Evolutionary conservation across 2,797 vertebrate species (phyloP).

Genomic region (Amblyraja radiata): DNA sequence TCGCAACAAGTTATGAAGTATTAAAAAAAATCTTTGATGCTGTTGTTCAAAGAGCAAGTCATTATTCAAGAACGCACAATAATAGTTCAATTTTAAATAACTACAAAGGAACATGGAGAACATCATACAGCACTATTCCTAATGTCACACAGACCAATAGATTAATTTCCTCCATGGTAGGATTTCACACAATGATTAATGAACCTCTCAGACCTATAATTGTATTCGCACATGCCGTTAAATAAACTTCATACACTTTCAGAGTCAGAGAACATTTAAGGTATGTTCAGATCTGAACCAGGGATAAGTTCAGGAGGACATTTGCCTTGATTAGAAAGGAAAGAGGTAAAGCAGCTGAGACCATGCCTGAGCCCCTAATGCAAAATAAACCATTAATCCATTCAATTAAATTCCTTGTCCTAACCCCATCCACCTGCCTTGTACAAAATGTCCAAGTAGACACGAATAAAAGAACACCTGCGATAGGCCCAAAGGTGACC

Average conservation of each 20-base stretch:
- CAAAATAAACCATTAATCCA: too few species aligned
- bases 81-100: conserved; percentile 6
- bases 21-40: background rate
- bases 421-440: background rate
- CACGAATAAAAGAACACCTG: too few species aligned
- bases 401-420: background rate
- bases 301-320: background rate
- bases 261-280: background rate
- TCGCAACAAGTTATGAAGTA: background rate
- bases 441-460: background rate
- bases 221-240: background rate
- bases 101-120: background rate
- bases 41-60: background rate
- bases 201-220: background rate
- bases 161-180: background rate
- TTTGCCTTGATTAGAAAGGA: background rate
- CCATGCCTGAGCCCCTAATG: background rate
- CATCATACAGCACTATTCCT: background rate
- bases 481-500: too few species aligned
- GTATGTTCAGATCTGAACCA: background rate
- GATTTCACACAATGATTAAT: background rate
- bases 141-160: background rate
- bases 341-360: background rate
- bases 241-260: background rate
- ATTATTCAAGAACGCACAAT: background rate